A percentile compares a stretch with the other conserved stretches of the same genome.
Conservation (phyloP, 1,140 invertebrate genomes). For the Zophobas atratus region DNA sequence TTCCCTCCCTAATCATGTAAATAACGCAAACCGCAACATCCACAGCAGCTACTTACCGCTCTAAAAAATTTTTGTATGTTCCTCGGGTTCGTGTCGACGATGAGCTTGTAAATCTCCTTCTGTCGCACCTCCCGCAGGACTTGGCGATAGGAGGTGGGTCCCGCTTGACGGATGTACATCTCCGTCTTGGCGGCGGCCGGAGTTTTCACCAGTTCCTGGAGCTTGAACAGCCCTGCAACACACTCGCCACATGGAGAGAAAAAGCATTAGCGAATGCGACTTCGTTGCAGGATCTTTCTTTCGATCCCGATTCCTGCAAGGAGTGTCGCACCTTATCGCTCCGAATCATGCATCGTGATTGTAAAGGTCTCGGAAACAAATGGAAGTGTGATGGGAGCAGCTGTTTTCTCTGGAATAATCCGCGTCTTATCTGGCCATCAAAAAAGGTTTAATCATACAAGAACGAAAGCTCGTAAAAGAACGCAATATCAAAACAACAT, state of each 20-base stretch:
- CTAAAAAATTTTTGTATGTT: slow-evolving; percentile 85
- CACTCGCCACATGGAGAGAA: slow-evolving; percentile 26
- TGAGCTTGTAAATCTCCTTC: slow-evolving; percentile 87
- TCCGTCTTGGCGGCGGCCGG: slow-evolving; percentile 79
- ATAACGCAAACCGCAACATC: slow-evolving; percentile 11
- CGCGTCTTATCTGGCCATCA: background rate
- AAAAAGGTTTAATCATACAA: slow-evolving; percentile 25
- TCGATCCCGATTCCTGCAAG: too few relatives aligned
- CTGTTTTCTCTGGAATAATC: background rate
- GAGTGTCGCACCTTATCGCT: too few relatives aligned
- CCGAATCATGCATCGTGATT: slow-evolving; percentile 29
- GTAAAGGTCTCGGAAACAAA: background rate
- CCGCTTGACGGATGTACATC: slow-evolving; percentile 87
- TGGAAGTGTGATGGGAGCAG: slow-evolving; percentile 16
- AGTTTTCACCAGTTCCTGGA: slow-evolving; percentile 85
- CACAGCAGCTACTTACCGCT: slow-evolving; percentile 77
- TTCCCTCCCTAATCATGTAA: background rate
- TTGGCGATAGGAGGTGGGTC: slow-evolving; percentile 82
- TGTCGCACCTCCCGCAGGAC: slow-evolving; percentile 85
- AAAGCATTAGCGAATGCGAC: slow-evolving; percentile 18
- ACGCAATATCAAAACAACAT: slow-evolving; percentile 10
- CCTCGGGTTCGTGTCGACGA: slow-evolving; percentile 86
- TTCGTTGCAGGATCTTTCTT: too few relatives aligned
- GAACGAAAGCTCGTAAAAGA: slow-evolving; percentile 11
- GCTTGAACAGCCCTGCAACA: slow-evolving; percentile 86